Conservation (phyloP, 2,797 vertebrate species). For the Sebastes vulpes region DNA sequence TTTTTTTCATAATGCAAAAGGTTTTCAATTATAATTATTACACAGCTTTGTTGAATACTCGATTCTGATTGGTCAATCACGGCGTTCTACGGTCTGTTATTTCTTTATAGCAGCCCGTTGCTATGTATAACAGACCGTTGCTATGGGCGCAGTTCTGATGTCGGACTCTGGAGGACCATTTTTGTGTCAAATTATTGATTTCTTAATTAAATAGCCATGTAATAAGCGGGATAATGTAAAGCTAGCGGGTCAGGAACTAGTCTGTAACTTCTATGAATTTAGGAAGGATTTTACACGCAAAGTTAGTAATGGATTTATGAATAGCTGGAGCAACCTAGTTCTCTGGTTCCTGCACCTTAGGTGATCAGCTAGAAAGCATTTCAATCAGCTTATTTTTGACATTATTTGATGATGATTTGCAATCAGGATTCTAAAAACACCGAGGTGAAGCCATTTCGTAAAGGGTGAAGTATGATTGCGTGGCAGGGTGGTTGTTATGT, state of each 20-base stretch:
- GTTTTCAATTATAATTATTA: too few relatives aligned
- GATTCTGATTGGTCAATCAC: too few relatives aligned
- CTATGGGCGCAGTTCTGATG: too few relatives aligned
- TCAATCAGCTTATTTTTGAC: neutral
- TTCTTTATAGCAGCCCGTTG: too few relatives aligned
- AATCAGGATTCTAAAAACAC: neutral
- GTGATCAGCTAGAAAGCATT: neutral
- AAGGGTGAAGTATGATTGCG: neutral
- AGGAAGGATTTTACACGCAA: neutral
- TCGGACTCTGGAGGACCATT: too few relatives aligned
- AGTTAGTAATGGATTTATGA: neutral
- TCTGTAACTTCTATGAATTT: neutral
- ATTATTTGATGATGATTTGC: constrained; percentile 1
- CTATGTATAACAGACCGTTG: too few relatives aligned
- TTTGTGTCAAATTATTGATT: too few relatives aligned
- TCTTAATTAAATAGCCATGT: too few relatives aligned
- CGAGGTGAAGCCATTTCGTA: neutral
- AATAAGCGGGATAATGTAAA: too few relatives aligned
- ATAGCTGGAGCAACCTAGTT: neutral
- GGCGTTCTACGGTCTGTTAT: too few relatives aligned
- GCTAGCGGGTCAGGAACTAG: neutral
- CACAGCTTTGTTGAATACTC: too few relatives aligned
- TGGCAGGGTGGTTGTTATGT: neutral
- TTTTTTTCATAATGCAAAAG: too few relatives aligned
- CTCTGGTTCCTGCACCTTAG: neutral